Base-by-base conservation (phyloP, 2,888 invertebrate genomes). In the Scelioninae gen. 1 region DNA sequence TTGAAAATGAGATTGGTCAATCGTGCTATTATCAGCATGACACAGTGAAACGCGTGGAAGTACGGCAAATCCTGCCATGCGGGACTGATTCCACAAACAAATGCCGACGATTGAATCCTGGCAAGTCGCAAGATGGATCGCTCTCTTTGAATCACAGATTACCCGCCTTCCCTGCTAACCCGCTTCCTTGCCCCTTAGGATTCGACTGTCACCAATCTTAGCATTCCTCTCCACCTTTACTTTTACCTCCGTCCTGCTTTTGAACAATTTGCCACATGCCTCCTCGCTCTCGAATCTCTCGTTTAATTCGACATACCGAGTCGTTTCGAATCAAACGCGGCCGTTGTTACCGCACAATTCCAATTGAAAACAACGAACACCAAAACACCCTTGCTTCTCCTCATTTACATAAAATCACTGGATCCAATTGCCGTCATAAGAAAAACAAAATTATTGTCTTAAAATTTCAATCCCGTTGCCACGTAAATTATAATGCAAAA, bases 81-180 rank as follows among this genome's bases (percentile, higher is more conserved):
- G 90, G 89, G 91, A 90, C 90, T 91, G 90, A 91, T 91, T 91
- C 90, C 88, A 88, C 91, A 91, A 91, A 90, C 91, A 91, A 91
- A 91, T 91, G 90, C 90, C 90, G 88, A 89, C 91, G 90, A 91
- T 92, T 90, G 90, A 90, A 91, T 90, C 88, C 89, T 90, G 91
- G 90, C 91, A 90, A 89, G 88, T 90, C 86, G 88, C 88, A 91
- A 92, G 91, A 91, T 90, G 90, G 91, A 92, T 92, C 89, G 90
- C 84, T 91, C 89, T 89, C 90, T 91, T 91, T 91, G 91, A 91
- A 91, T 91, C 91, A 90, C 91, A 90, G 90, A 91, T 91, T 89
- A 88, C 89, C 86, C 86, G 87, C 86, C 85, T 86, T 85, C 85
- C 75, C 77, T 71, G 71, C 75, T 81, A 75, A 76, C 84, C 65